Base-by-base conservation (phyloP, 2,113 vertebrate genomes). In the Hystrix brachyura region DNA sequence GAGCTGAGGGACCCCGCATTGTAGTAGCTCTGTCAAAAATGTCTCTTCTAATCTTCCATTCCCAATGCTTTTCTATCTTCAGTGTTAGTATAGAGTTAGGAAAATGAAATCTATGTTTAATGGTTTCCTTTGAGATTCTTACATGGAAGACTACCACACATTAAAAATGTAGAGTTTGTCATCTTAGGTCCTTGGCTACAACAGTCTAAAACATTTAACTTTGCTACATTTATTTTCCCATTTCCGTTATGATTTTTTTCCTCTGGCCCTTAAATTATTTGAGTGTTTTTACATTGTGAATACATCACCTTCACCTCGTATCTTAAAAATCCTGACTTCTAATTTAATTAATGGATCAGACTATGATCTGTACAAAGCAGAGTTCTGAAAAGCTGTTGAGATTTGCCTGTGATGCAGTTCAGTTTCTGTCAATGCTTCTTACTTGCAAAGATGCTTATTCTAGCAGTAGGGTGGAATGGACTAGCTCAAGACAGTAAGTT, bases 151-250 rank as follows among this genome's bases (percentile, higher is more conserved):
- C n/a, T 18, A 60, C 71, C 17, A 67, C 78, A 71, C 9, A 88
- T 48, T 78, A 64, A 92, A 88, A 95, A 72, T 48, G 46, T 48
- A 79, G 38, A 14, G 62, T 84, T 94, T 96, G n/a, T 64, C 29
- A 74, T 29, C n/a, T 74, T 92, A 87, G 7, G 21, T n/a, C 13
- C 25, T 91, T 23, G 38, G 79, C 8, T 88, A 51, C 59, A 94
- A 83, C 19, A 76, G 7, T 53, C 69, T 71, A 55, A 51, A 55
- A 51, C 53, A 69, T 83, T 53, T 71, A 85, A 83, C 38, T 62
- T 29, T 27, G 59, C 38, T 83, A 46, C 25, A 46, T 29, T 83
- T 46, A 62, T 46, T 46, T 46, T 62, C 12, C 38, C 13, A 79
- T 71, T 84, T 90, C 27, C 53, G 64, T 48, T 65, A 71, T 62